Evolutionary conservation across 2,797 vertebrate species (phyloP).

Genomic region (Lepidocolaptes lacrymiger): DNA sequence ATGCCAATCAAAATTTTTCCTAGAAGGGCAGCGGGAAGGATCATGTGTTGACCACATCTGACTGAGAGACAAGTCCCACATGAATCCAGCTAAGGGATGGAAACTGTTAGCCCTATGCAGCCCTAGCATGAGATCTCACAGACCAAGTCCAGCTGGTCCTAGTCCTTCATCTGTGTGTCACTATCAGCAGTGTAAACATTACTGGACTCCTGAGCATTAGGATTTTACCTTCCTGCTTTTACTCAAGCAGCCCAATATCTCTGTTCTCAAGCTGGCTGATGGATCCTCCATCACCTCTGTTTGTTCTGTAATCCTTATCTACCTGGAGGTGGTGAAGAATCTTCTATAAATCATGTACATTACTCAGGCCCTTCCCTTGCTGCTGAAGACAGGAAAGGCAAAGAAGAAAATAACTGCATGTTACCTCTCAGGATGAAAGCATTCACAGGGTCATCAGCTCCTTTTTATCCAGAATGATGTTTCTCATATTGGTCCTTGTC

Average conservation of each 20-base stretch:
- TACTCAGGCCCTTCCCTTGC: background rate
- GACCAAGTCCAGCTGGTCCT: background rate
- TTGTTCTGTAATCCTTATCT: background rate
- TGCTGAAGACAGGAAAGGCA: background rate
- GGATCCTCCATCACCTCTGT: background rate
- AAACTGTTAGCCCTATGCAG: background rate
- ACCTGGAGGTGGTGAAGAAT: background rate
- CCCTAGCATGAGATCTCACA: background rate
- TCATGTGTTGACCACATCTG: accelerated
- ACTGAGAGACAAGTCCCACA: background rate
- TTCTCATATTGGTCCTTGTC: background rate
- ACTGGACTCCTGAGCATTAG: background rate
- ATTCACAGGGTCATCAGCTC: background rate
- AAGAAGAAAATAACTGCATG: background rate
- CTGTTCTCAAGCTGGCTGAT: background rate
- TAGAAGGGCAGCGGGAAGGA: background rate
- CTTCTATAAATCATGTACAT: background rate
- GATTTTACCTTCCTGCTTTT: constrained; percentile 1
- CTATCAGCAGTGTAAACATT: background rate
- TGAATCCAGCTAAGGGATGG: background rate
- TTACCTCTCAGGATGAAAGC: background rate
- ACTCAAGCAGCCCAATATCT: background rate
- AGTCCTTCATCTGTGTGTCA: background rate
- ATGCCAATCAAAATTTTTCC: background rate
- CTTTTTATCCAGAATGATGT: background rate